Conservation (phyloP, 2,888 invertebrate genomes). For the Lepidochrysops patricia region DNA sequence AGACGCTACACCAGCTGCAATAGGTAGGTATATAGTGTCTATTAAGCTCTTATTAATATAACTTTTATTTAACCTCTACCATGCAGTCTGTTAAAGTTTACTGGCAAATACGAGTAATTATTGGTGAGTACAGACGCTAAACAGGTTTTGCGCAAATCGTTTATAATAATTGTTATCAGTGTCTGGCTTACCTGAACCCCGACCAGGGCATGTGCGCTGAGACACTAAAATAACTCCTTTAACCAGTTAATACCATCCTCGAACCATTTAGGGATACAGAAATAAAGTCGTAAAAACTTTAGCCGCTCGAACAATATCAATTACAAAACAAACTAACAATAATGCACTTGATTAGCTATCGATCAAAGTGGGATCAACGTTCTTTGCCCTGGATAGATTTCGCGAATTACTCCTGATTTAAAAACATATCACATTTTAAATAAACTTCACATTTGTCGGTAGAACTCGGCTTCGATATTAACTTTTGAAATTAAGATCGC, state of each 20-base stretch:
- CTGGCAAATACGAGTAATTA: conserved; percentile 5
- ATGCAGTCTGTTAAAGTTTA: not conserved
- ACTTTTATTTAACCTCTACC: conserved; percentile 2
- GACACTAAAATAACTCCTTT: conserved; percentile 61
- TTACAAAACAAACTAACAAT: conserved; percentile 14
- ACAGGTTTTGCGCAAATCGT: conserved; percentile 9
- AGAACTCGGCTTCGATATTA: not conserved
- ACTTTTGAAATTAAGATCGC: not conserved
- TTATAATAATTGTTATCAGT: conserved; percentile 5
- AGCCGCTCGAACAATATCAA: conserved; percentile 9
- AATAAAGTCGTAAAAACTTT: not conserved
- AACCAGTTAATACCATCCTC: conserved; percentile 55
- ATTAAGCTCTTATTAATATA: not conserved
- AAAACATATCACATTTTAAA: conserved; percentile 14
- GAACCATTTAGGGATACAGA: conserved; percentile 36
- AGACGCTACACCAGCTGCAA: not conserved
- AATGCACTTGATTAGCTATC: conserved; percentile 43
- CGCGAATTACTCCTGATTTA: conserved; percentile 33
- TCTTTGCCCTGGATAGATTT: conserved; percentile 48
- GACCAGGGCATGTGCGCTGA: conserved; percentile 22
- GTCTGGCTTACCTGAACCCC: conserved; percentile 12
- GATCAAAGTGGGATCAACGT: conserved; percentile 62
- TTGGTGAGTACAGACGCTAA: conserved; percentile 1
- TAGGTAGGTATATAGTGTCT: no score
- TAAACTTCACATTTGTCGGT: not conserved